Evolutionary conservation across 2,113 vertebrate species (phyloP).

Genomic region (Chloroceryle aenea): DNA sequence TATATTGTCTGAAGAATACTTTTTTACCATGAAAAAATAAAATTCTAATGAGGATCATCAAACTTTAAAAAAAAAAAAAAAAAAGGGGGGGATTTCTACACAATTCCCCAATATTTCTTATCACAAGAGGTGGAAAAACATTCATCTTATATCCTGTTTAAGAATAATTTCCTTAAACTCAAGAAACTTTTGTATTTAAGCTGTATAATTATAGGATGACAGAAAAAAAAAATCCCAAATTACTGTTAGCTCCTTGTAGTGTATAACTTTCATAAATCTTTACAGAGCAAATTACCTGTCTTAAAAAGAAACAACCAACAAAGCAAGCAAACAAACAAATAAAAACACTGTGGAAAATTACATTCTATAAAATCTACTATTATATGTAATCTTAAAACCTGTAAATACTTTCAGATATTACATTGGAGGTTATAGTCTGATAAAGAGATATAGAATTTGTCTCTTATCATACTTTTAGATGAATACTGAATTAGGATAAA

Average conservation of each 20-base stretch:
- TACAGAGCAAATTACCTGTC: constrained; percentile 15
- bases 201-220: not conserved
- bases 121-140: not conserved
- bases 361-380: constrained; percentile 1
- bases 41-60: not conserved
- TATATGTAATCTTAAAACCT: not conserved
- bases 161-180: not conserved
- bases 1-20: not conserved
- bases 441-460: constrained; percentile 21
- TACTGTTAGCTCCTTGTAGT: constrained; percentile 10
- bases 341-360: constrained; percentile 6
- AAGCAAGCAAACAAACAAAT: not conserved
- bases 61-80: not conserved
- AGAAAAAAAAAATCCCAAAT: not conserved
- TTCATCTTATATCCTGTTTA: not conserved
- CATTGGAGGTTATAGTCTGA: not conserved
- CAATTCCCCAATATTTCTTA: not conserved
- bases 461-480: constrained; percentile 10
- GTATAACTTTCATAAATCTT: constrained; percentile 54
- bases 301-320: not conserved
- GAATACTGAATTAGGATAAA: constrained; percentile 42
- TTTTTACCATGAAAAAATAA: constrained; percentile 1
- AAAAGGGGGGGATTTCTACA: too few species aligned
- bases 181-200: not conserved
- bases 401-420: not conserved